Base-by-base conservation (phyloP, 2,113 vertebrate genomes). In the Myotis yumanensis region DNA sequence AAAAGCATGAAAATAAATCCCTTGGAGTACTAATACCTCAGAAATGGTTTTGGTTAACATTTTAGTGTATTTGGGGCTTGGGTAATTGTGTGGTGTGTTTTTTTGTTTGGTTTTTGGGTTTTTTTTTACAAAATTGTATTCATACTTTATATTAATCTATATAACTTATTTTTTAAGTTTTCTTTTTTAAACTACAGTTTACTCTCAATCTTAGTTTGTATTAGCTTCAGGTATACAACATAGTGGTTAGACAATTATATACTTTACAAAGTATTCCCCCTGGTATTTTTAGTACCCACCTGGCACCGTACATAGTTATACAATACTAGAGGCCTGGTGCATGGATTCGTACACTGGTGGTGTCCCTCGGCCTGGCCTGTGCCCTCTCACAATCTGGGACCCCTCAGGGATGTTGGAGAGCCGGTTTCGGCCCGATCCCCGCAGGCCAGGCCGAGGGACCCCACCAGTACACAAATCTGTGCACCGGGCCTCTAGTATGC, bases 1-100 rank as follows among this genome's bases (percentile, higher is more conserved):
- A 46, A 89, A 86, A 89, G 52, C 69, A 62, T 88, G 46, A 90
- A 82, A 68, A 73, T 94, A 80, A 94, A 82, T 54, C 16, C 32
- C 30, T 48, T 83, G 5, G 4, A 35, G 20, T 35, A 23, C 18
- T 48, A 87, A 23, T 64, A 76, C 48, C 15, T 93, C 28, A 73
- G 62, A 91, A 71, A 91, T 20, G 68, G 35, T 73, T 82, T 82
- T 62, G 23, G 22, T 68, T 83, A 95, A 64, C 35, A 75, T 83
- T 86, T 79, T 77, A 23, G 28, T 71, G 11, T 77, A 37, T 35
- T 23, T 51, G 72, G 22, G 15, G 22, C 48, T 51, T 59, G 23
- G 28, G 15, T 9, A 35, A 16, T 43, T 82, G 57, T 40, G 40
- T 57, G 20, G 25, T 25, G 23, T 10, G 69, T n/a, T 52, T 73